A percentile compares a stretch with the other conserved stretches of the same genome.
Conservation (phyloP, 1,140 invertebrate species). For the Dinothrombium tinctorium region DNA sequence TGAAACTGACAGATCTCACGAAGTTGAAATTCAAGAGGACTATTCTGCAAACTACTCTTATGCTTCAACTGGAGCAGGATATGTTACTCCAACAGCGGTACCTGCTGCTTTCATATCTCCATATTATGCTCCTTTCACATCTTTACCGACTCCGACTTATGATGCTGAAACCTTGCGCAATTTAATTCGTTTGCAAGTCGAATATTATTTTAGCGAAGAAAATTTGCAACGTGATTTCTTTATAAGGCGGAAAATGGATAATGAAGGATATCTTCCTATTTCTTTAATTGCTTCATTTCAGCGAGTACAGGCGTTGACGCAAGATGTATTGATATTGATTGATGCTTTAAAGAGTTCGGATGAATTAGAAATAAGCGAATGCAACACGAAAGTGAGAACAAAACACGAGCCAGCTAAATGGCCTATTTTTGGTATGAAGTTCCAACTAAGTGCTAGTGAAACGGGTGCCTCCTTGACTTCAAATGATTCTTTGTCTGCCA, state of each 20-base stretch:
- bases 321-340: constrained; percentile 54
- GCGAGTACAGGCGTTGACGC: constrained; percentile 61
- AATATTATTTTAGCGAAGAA: constrained; percentile 97
- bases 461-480: too few species aligned
- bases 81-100: background rate
- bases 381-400: constrained; percentile 54
- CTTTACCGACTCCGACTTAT: background rate
- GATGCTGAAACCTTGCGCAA: background rate
- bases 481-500: too few species aligned
- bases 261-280: constrained; percentile 73
- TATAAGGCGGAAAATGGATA: constrained; percentile 82
- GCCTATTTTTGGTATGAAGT: constrained; percentile 15
- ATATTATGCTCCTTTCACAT: too few species aligned
- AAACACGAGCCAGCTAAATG: constrained; percentile 32
- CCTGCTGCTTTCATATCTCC: constrained; percentile 1
- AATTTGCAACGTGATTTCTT: constrained; percentile 91
- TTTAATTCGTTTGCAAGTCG: constrained; percentile 20
- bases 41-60: too few species aligned
- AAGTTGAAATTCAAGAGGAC: too few species aligned
- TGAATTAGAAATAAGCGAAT: constrained; percentile 50
- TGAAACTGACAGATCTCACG: too few species aligned
- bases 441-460: too few species aligned
- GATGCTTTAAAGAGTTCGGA: constrained; percentile 52
- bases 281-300: constrained; percentile 89
- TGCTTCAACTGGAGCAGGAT: background rate